Base-by-base conservation (phyloP, 2,113 vertebrate genomes). In the Prochilodus magdalenae region DNA sequence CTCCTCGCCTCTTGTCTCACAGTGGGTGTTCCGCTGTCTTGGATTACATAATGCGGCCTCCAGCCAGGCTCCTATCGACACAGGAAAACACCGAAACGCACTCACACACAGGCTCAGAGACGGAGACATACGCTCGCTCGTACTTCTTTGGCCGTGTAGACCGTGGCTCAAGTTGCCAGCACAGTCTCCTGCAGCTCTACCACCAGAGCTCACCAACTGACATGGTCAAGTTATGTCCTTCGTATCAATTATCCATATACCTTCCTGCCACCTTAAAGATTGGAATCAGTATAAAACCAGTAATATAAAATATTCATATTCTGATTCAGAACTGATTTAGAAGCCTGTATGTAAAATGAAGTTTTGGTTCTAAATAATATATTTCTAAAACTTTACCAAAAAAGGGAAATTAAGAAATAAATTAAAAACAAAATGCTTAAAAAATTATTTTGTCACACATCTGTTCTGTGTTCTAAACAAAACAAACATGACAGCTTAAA, bases 41-140 rank as follows among this genome's bases (percentile, higher is more conserved):
- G 24, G 24, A 84, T 93, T 92, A 89, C 86, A 89, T 92, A 92
- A 93, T 75, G 59, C 83, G 71, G 76, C 89, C 87, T 91, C 86
- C 88, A 87, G 89, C 90, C 86, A 59, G 84, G 82, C 85, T 88
- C 63, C 57, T 63, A 88, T 81, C 63, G 75, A 84, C 78, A 65
- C 82, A 83, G 85, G 69, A 84, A 86, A 59, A 76, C 83, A 78
- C 62, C 14, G 81, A 80, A 83, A 26, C 8, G 29, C 15, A 30
- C 74, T 18, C 70, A 20, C 53, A 51, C 40, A 66, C 51, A 67
- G 36, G 47, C 24, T 66, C 36, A 63, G 24, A 66, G 49, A 73
- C 20, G 27, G 26, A 59, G 30, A 77, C 74, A 65, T 60, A 70
- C 57, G 27, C 15, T 49, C 24, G 44, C 51, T 40, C 53, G 33